Conservation (phyloP, 2,888 invertebrate genomes). For the Agrochola lota region DNA sequence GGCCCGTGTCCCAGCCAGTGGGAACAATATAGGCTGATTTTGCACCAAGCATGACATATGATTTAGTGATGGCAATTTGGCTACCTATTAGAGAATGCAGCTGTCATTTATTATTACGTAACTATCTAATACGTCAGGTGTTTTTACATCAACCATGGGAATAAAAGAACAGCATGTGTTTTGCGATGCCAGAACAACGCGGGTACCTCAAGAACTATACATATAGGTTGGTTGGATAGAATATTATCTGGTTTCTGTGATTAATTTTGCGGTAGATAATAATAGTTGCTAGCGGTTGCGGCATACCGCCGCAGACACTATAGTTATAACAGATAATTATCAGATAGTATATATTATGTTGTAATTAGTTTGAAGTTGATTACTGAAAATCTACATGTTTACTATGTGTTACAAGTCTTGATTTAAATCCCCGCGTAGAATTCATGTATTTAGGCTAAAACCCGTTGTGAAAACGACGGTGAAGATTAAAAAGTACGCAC, state of each 20-base stretch:
- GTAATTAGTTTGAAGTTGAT: background rate
- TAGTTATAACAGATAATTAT: background rate
- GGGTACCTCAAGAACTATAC: too few relatives aligned
- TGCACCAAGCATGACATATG: too few relatives aligned
- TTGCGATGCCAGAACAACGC: too few relatives aligned
- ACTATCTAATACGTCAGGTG: too few relatives aligned
- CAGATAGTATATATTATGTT: background rate
- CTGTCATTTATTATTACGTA: too few relatives aligned
- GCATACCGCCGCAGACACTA: background rate
- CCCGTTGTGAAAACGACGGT: background rate
- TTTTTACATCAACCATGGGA: too few relatives aligned
- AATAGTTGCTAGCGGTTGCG: slow-evolving; percentile 25
- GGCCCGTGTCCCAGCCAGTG: too few relatives aligned
- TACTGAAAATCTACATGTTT: background rate
- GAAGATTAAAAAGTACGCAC: background rate
- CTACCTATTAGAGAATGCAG: too few relatives aligned
- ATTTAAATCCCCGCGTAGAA: background rate
- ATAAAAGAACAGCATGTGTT: too few relatives aligned
- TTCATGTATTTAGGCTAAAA: background rate
- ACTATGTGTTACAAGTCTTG: background rate
- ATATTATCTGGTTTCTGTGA: slow-evolving; percentile 10
- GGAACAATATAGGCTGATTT: too few relatives aligned
- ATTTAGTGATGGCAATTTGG: too few relatives aligned
- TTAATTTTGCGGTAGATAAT: slow-evolving; percentile 43
- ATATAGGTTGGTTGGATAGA: background rate